These are phyloP conservation scores for Amphiprion clarkii DNA, from an alignment of 2,797 vertebrate species.

Conservation along the genomic window DNA sequence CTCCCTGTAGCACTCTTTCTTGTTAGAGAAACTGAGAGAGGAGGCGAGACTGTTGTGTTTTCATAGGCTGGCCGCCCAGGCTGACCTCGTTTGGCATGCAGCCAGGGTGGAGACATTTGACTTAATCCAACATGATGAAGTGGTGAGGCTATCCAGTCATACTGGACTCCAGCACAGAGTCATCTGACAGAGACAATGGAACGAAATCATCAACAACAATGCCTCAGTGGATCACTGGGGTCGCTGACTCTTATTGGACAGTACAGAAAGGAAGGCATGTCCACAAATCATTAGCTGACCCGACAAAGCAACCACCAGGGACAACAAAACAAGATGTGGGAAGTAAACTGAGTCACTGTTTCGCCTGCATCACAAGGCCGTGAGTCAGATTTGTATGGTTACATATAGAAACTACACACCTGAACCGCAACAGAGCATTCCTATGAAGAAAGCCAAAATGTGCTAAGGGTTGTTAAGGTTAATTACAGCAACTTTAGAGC, in stretches of 20 bases:
- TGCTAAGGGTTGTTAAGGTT: conserved; percentile 20
- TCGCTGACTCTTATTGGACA: conserved; percentile 38
- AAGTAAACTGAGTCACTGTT: conserved; percentile 25
- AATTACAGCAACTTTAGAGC: conserved; percentile 21
- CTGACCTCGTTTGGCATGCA: conserved; percentile 67
- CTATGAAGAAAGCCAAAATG: conserved; percentile 16
- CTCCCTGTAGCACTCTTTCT: conserved; percentile 25
- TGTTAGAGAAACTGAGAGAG: conserved; percentile 41
- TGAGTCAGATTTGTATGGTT: conserved; percentile 5
- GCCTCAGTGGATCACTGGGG: conserved; percentile 39
- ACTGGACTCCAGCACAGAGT: conserved; percentile 52
- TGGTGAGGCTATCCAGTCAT: conserved; percentile 55
- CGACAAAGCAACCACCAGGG: conserved; percentile 22
- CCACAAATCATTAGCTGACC: conserved; percentile 22
- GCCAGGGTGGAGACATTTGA: conserved; percentile 74
- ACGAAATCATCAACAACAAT: conserved; percentile 51
- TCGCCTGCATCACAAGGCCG: conserved; percentile 10
- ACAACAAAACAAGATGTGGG: conserved; percentile 22
- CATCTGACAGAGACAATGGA: conserved; percentile 42
- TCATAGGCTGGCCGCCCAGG: conserved; percentile 54
- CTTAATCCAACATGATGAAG: conserved; percentile 78
- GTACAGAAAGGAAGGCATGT: conserved; percentile 17
- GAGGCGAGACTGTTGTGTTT: conserved; percentile 56
- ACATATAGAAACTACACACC: neutral
- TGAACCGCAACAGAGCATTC: conserved; percentile 8